These are phyloP conservation scores for Trichoplusia ni DNA, from an alignment of 1,140 invertebrate species.

Conservation along the genomic window DNA sequence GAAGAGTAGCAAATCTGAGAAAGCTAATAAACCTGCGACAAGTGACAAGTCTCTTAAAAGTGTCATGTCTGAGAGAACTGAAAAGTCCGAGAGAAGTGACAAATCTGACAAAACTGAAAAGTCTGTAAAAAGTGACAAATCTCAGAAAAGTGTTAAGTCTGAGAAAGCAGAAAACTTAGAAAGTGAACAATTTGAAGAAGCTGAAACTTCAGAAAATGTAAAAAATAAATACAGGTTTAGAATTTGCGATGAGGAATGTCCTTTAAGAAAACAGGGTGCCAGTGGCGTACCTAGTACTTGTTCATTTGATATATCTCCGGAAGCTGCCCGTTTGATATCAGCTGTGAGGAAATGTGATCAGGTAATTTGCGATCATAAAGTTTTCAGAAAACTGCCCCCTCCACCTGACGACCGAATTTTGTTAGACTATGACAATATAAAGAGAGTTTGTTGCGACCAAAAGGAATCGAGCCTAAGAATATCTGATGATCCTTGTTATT, in stretches of 20 bases:
- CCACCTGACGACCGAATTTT: slow-evolving; percentile 53
- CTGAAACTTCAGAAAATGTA: slow-evolving; percentile 5
- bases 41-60: too few relatives aligned
- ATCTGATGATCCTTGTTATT: slow-evolving; percentile 65
- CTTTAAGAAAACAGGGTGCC: slow-evolving; percentile 38
- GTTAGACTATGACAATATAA: slow-evolving; percentile 51
- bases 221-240: slow-evolving; percentile 46
- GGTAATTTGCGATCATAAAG: slow-evolving; percentile 49
- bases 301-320: slow-evolving; percentile 49
- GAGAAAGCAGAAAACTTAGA: too few relatives aligned
- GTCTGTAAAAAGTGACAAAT: too few relatives aligned
- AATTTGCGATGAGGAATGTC: slow-evolving; percentile 51
- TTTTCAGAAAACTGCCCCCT: slow-evolving; percentile 42
- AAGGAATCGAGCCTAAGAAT: slow-evolving; percentile 56
- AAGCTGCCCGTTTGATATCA: slow-evolving; percentile 43
- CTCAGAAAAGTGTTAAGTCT: too few relatives aligned
- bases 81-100: too few relatives aligned
- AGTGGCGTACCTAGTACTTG: slow-evolving; percentile 44
- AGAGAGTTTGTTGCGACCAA: slow-evolving; percentile 54
- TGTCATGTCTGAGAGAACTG: too few relatives aligned
- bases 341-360: slow-evolving; percentile 55
- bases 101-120: too few relatives aligned
- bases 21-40: too few relatives aligned
- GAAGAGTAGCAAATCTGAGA: too few relatives aligned
- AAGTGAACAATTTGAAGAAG: neutral